Evolutionary conservation across 2,797 vertebrate species (phyloP).

Genomic region (Notolepis coatsorum): DNA sequence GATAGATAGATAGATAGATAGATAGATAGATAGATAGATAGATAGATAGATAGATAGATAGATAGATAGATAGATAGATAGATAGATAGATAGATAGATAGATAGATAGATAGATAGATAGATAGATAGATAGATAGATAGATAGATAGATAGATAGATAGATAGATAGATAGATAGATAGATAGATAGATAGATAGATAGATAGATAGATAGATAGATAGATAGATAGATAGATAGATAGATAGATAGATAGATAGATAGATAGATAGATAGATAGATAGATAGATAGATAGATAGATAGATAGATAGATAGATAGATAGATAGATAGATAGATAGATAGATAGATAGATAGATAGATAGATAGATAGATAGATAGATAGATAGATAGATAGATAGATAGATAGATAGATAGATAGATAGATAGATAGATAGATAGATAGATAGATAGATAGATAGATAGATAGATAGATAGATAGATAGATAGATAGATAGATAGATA

Average conservation of each 20-base stretch:
- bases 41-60: slow-evolving; percentile 22
- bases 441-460: slow-evolving; percentile 27
- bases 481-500: slow-evolving; percentile 20
- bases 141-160: slow-evolving; percentile 1
- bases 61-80: not conserved
- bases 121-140: not conserved
- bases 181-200: slow-evolving; percentile 10
- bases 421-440: slow-evolving; percentile 22
- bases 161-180: not conserved
- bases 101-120: not conserved
- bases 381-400: not conserved
- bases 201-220: slow-evolving; percentile 32
- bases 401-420: not conserved
- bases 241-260: slow-evolving; percentile 14
- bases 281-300: slow-evolving; percentile 17
- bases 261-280: slow-evolving; percentile 32
- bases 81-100: slow-evolving; percentile 6
- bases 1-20: slow-evolving; percentile 15
- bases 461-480: slow-evolving; percentile 24
- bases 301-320: slow-evolving; percentile 5
- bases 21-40: slow-evolving; percentile 30
- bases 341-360: not conserved
- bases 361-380: not conserved
- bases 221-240: slow-evolving; percentile 25
- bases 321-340: not conserved